Percentiles rank a stretch among this genome's conserved stretches.
Conservation (phyloP, 2,888 invertebrate genomes). For the Aradus depressus region DNA sequence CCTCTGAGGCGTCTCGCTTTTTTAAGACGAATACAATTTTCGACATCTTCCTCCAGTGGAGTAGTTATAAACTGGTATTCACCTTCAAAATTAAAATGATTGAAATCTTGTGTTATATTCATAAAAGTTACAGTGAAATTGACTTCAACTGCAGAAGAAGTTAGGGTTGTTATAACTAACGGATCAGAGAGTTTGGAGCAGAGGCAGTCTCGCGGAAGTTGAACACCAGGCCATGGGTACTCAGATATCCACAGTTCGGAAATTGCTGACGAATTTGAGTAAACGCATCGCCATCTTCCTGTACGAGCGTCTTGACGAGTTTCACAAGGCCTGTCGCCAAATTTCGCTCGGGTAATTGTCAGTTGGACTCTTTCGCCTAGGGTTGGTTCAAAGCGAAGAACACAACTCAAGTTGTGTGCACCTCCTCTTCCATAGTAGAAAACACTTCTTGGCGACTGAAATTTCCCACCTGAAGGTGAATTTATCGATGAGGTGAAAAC, state of each 20-base stretch:
- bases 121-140: slow-evolving; percentile 64
- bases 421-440: slow-evolving; percentile 76
- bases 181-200: slow-evolving; percentile 58
- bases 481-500: slow-evolving; percentile 35
- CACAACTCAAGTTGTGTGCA: slow-evolving; percentile 60
- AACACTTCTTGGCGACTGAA: slow-evolving; percentile 66
- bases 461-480: slow-evolving; percentile 39
- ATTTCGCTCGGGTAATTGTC: slow-evolving; percentile 48
- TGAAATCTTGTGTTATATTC: slow-evolving; percentile 70
- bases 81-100: slow-evolving; percentile 62
- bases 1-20: slow-evolving; percentile 54
- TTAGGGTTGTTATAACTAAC: slow-evolving; percentile 53
- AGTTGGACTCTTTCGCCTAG: slow-evolving; percentile 57
- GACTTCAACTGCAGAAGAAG: slow-evolving; percentile 57
- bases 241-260: slow-evolving; percentile 54
- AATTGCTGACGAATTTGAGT: slow-evolving; percentile 37
- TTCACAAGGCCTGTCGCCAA: slow-evolving; percentile 56
- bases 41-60: slow-evolving; percentile 43
- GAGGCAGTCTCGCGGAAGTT: slow-evolving; percentile 58
- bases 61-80: slow-evolving; percentile 38
- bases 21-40: slow-evolving; percentile 52
- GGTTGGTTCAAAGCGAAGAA: slow-evolving; percentile 61
- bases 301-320: slow-evolving; percentile 52
- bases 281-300: slow-evolving; percentile 58
- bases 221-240: slow-evolving; percentile 56